Percentiles rank a stretch among this genome's conserved stretches.
Evolutionary conservation across 2,797 vertebrate genomes (phyloP).

Genomic region (Pyrrhura leucotis): DNA sequence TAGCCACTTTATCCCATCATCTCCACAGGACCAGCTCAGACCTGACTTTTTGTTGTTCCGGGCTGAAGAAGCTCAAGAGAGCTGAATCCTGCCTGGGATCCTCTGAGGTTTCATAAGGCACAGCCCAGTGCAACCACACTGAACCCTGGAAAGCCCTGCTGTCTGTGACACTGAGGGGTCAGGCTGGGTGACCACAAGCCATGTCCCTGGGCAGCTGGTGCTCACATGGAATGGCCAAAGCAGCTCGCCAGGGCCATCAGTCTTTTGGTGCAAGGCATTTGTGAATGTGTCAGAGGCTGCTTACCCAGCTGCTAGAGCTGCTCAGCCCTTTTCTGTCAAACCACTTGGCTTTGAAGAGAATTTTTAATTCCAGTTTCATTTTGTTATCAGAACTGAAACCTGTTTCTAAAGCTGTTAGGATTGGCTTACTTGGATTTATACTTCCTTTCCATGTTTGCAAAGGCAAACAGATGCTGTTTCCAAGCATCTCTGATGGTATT

Average conservation of each 20-base stretch:
- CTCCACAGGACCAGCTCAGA: neutral
- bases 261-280: neutral
- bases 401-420: neutral
- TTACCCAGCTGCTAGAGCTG: neutral
- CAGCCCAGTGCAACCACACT: accelerated
- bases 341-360: neutral
- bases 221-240: neutral
- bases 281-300: neutral
- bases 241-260: neutral
- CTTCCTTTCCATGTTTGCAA: neutral
- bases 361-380: neutral
- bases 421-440: neutral
- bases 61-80: neutral
- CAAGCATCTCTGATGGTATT: neutral
- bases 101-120: neutral
- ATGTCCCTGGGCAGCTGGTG: neutral
- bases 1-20: neutral
- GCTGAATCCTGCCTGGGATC: neutral
- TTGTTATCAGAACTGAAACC: neutral
- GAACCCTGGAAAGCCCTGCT: neutral
- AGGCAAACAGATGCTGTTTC: neutral
- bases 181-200: neutral
- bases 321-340: neutral
- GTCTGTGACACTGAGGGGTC: neutral
- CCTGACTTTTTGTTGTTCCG: neutral